Evolutionary conservation across 2,888 invertebrate species (phyloP), one percentile per base, ranked within the genome.

Genomic region (Allacma fusca): DNA sequence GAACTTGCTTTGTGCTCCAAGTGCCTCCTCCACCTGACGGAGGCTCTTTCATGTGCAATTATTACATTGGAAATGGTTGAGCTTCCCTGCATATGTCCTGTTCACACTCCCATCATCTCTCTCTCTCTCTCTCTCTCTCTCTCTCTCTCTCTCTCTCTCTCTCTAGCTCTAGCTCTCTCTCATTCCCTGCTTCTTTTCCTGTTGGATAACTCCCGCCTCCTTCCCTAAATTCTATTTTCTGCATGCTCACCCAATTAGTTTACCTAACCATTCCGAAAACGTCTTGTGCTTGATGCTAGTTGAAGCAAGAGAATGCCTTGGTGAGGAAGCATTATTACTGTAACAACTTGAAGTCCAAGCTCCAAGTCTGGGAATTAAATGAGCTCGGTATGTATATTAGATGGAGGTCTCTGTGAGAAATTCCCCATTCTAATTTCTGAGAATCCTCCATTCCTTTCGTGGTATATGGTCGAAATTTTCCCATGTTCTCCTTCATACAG

Each of bases 11-110:
- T 26, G 0, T 9, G 26, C n/a, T 50, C n/a, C 9, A 50, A 50
- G 50, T 50, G 50, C 50, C 50, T 50, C 50, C 70, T 70, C 70
- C 70, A 70, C 70, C 70, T 70, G 70, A 7, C 26, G 12, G 44
- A 24, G 16, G 9, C 44, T 21, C 21, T 68, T 21, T 62, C 4
- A 26, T 62, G 16, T 23, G 16, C 2, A 26, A 26, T 62, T 62
- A 26, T 65, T 24, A 28, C 16, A 9, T 19, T 7, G 4, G 1
- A 19, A 26, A 1, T 16, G 9, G 1, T 28, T 24, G n/a, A 24
- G 13, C 5, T 65, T 28, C 16, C 26, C 26, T 29, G n/a, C 16
- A 65, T 28, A 62, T n/a, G n/a, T n/a, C n/a, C n/a, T n/a, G n/a
- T n/a, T n/a, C n/a, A n/a, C n/a, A n/a, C n/a, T n/a, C n/a, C n/a